Evolutionary conservation across 2,113 vertebrate genomes (phyloP).

Genomic region (Abramis brama): DNA sequence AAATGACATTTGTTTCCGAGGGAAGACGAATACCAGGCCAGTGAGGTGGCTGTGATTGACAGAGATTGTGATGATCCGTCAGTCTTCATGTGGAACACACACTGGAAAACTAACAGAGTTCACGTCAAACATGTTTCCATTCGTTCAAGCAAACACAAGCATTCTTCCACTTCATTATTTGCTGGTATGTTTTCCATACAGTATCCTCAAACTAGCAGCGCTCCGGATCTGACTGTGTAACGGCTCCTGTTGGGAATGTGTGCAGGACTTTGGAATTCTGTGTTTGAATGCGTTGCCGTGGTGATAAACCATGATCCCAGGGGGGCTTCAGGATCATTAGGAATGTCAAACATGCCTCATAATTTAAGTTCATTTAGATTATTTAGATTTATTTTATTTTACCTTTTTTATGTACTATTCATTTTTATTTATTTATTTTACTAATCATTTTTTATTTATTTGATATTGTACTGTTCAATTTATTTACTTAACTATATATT

Average conservation of each 20-base stretch:
- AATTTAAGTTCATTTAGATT: not conserved
- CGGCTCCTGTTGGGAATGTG: not conserved
- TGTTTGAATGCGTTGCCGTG: not conserved
- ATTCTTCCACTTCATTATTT: not conserved
- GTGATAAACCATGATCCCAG: not conserved
- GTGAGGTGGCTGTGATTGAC: not conserved
- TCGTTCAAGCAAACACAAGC: not conserved
- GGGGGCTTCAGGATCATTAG: no score
- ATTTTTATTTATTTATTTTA: not conserved
- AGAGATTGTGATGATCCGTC: not conserved
- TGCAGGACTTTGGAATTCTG: not conserved
- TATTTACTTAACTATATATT: not conserved
- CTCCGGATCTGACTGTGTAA: not conserved
- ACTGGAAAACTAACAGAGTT: not conserved
- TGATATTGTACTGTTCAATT: not conserved
- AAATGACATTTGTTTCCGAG: not conserved
- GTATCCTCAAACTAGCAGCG: not conserved
- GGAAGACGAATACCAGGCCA: not conserved
- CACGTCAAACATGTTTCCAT: conserved; percentile 14
- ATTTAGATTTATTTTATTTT: not conserved
- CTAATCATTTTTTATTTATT: not conserved
- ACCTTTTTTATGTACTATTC: not conserved
- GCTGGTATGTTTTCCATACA: not conserved
- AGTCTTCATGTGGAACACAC: not conserved
- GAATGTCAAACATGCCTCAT: not conserved